Evolutionary conservation across 1,140 invertebrate species (phyloP), one percentile per base, ranked within the genome.

Genomic region (Pissodes strobi): DNA sequence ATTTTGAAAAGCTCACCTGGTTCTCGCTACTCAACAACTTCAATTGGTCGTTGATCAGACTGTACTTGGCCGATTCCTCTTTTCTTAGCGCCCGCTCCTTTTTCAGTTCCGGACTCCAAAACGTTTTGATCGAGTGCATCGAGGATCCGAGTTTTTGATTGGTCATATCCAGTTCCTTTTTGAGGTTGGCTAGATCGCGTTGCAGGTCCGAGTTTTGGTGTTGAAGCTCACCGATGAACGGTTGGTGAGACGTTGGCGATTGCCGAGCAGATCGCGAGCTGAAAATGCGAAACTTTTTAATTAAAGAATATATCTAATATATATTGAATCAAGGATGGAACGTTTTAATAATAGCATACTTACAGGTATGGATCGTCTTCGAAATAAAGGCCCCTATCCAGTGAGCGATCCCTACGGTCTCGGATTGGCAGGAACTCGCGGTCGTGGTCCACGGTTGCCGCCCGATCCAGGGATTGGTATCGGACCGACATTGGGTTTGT

Each of bases 91-190:
- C 93, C 60, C 97, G 82, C 81, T 99, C 97, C 82, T 98, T 98
- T 81, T 99, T 99, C 72, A 99, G 83, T 79, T 99, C 97, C 0
- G 97, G 97, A 79, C 94, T 97, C 97, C 97, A 99, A 82, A 99
- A 99, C 9, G 96, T 98, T 82, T 99, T 99, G 77, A 99, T 99
- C 80, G 93, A 96, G 81, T 98, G 96, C 96, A 99, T 99, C 73
- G 92, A 95, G 74, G 96, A 98, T 74, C 94, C 95, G 64, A 99
- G 84, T 80, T 99, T 99, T 81, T 98, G 95, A 81, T 98, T 98
- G 60, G 95, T 97, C 66, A 96, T 83, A 81, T 99, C 95, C 69
- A 98, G 85, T 76, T 99, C 97, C 75, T 96, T 93, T 80, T 98
- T 97, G 38, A 98, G 83, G 78, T 93, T 94, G n/a, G 90, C 91